These are phyloP conservation scores for Hydropsyche betteni DNA, from an alignment of 2,888 invertebrate species.

Conservation along the genomic window DNA sequence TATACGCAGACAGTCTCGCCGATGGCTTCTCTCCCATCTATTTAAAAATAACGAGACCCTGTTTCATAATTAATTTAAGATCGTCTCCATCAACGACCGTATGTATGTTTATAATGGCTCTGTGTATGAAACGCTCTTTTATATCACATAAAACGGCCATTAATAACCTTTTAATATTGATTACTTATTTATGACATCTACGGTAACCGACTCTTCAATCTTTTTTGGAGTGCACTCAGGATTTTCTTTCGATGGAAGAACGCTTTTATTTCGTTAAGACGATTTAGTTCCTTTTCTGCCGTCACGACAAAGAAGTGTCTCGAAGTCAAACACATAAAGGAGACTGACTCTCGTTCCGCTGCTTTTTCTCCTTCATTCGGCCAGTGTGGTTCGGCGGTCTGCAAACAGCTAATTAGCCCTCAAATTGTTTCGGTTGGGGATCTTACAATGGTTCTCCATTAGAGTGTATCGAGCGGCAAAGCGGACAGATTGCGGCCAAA, in stretches of 20 bases:
- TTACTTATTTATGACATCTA: too few relatives aligned
- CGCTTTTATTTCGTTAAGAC: constrained; percentile 17
- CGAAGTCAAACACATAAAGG: constrained; percentile 23
- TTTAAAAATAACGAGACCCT: constrained; percentile 19
- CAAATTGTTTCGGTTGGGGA: constrained; percentile 19
- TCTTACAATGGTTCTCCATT: constrained; percentile 27
- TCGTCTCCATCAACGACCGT: neutral
- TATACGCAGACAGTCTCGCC: neutral
- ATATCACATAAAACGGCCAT: too few relatives aligned
- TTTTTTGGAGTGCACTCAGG: constrained; percentile 4
- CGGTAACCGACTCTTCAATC: too few relatives aligned
- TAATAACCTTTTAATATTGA: too few relatives aligned
- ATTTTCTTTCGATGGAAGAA: neutral
- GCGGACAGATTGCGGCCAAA: constrained; percentile 19
- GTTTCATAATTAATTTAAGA: constrained; percentile 12
- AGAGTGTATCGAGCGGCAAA: constrained; percentile 21
- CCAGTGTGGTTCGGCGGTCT: neutral
- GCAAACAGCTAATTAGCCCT: constrained; percentile 16
- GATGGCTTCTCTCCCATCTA: constrained; percentile 1
- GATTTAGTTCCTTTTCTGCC: constrained; percentile 12
- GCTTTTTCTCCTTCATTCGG: too few relatives aligned
- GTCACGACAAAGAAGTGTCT: constrained; percentile 7
- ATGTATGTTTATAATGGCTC: too few relatives aligned
- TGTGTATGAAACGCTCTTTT: too few relatives aligned
- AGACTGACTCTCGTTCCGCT: neutral